Percentiles rank a stretch among this genome's conserved stretches.
phyloP scores from a whole-genome alignment of 1,140 invertebrate genomes.

The Pogonognathellus flavescens region DNA sequence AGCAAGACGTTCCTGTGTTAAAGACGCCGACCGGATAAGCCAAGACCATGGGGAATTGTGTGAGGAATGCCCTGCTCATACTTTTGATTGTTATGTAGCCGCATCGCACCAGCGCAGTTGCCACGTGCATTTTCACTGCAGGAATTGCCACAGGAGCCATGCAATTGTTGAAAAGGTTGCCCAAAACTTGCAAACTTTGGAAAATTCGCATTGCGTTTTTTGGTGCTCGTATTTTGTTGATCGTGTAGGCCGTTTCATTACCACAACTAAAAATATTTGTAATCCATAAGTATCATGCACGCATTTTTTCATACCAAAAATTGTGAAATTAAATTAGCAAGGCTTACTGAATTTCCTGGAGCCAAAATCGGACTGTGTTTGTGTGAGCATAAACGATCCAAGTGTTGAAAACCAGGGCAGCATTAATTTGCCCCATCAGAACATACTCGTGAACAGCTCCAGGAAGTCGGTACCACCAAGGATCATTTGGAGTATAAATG shows the following conservation, averaged over 20 bases:
- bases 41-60: slow-evolving; percentile 53
- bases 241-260: slow-evolving; percentile 50
- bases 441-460: slow-evolving; percentile 40
- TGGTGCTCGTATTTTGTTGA: not conserved
- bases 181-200: not conserved
- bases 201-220: slow-evolving; percentile 13
- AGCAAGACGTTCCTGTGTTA: slow-evolving; percentile 28
- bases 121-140: slow-evolving; percentile 5
- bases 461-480: slow-evolving; percentile 39
- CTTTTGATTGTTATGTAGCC: slow-evolving; percentile 32
- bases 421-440: slow-evolving; percentile 30
- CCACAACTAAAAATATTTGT: slow-evolving; percentile 13
- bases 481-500: slow-evolving; percentile 6
- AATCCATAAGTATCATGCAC: too few species aligned
- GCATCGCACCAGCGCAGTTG: not conserved
- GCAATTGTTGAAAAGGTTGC: not conserved
- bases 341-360: slow-evolving; percentile 51
- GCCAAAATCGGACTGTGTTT: slow-evolving; percentile 49
- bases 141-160: slow-evolving; percentile 48
- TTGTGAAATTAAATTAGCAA: too few species aligned
- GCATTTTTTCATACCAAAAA: too few species aligned
- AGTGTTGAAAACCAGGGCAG: not conserved
- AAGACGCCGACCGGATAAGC: slow-evolving; percentile 49
- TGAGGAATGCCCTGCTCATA: slow-evolving; percentile 51
- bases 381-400: slow-evolving; percentile 53